Percentiles rank a stretch among this genome's conserved stretches.
Evolutionary conservation across 2,888 invertebrate species (phyloP).

Genomic region (Litoditis marina): DNA sequence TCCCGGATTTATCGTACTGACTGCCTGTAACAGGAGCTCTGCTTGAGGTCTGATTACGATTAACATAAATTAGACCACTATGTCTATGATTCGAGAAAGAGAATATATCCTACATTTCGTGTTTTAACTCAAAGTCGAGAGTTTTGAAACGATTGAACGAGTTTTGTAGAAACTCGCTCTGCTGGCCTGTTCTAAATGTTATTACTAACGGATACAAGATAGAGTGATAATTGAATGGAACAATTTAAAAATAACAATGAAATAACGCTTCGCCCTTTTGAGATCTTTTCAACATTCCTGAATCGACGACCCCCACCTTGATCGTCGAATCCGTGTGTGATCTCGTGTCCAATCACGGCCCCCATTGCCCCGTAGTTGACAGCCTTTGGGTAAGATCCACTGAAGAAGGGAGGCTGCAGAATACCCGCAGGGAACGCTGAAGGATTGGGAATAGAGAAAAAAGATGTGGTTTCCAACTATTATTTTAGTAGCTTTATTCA

Average conservation of each 20-base stretch:
- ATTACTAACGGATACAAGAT: too few relatives aligned
- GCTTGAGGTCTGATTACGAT: too few relatives aligned
- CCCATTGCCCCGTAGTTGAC: slow-evolving; percentile 72
- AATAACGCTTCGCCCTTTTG: not conserved
- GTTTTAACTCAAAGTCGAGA: too few relatives aligned
- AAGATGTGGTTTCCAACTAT: too few relatives aligned
- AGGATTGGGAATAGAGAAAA: slow-evolving; percentile 18
- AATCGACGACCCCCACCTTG: slow-evolving; percentile 74
- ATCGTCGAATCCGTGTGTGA: slow-evolving; percentile 62
- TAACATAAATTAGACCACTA: too few relatives aligned
- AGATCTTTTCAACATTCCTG: not conserved
- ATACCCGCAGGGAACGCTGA: slow-evolving; percentile 91
- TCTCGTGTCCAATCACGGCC: slow-evolving; percentile 62
- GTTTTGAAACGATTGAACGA: not conserved
- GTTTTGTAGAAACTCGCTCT: not conserved
- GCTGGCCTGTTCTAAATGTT: too few relatives aligned
- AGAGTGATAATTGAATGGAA: too few relatives aligned
- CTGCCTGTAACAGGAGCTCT: slow-evolving; percentile 73
- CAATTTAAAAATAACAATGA: not conserved
- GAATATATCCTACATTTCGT: too few relatives aligned
- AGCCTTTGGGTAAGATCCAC: slow-evolving; percentile 78
- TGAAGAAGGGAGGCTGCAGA: slow-evolving; percentile 88
- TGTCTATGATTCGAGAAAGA: too few relatives aligned
- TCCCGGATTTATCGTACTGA: slow-evolving; percentile 91
- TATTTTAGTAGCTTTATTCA: too few relatives aligned